Conservation (phyloP, 2,888 invertebrate species). For the Pheosia tremula region DNA sequence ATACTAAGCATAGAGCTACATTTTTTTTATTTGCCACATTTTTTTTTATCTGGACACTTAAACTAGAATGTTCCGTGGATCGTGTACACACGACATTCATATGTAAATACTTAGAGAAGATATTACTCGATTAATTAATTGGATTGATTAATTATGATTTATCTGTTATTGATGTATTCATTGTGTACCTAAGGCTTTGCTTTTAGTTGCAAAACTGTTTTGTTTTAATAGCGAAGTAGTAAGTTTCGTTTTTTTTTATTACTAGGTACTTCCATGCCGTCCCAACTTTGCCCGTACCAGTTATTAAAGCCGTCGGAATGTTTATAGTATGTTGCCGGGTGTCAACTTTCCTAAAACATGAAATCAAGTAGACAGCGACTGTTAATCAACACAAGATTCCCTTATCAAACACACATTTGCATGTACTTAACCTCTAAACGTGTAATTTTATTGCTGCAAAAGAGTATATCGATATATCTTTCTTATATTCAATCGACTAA, state of each 20-base stretch:
- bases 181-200: no score
- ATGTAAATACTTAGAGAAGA: no score
- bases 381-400: conserved; percentile 1
- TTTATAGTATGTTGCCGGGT: background rate
- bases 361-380: background rate
- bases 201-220: no score
- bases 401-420: conserved; percentile 23
- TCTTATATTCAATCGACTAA: conserved; percentile 11
- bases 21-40: no score
- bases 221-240: no score
- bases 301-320: conserved; percentile 1
- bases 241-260: background rate
- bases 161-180: no score
- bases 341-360: conserved; percentile 3
- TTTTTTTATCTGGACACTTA: no score
- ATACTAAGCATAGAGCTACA: no score
- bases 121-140: no score
- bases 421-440: conserved; percentile 27
- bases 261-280: background rate
- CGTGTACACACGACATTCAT: no score
- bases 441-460: conserved; percentile 20
- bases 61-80: no score
- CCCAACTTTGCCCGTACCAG: background rate
- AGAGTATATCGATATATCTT: background rate
- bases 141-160: no score